Percentiles rank a stretch among this genome's conserved stretches.
phyloP scores from a whole-genome alignment of 92 coral and sea anemone genomes.

The Epizoanthus scotinus region DNA sequence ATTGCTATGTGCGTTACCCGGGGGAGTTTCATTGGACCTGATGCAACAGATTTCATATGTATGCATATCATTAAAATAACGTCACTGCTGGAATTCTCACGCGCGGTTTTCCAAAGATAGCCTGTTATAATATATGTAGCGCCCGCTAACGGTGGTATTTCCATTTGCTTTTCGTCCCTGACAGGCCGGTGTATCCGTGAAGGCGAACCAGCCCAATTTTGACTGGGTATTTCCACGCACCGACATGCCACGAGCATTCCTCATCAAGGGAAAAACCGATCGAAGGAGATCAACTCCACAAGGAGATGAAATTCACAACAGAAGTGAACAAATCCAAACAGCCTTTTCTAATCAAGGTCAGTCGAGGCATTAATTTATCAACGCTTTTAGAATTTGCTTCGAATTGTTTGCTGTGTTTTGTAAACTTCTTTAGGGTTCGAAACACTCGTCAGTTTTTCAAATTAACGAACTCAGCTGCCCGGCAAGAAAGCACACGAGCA shows the following conservation, averaged over 20 bases:
- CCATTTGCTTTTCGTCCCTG: slow-evolving; percentile 19
- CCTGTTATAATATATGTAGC: slow-evolving; percentile 28
- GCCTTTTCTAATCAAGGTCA: slow-evolving; percentile 37
- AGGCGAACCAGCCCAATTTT: slow-evolving; percentile 32
- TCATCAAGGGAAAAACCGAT: slow-evolving; percentile 74
- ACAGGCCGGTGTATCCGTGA: slow-evolving; percentile 37
- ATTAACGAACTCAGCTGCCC: background rate
- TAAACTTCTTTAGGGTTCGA: background rate
- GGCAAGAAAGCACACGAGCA: background rate
- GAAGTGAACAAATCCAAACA: slow-evolving; percentile 43
- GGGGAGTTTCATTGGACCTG: slow-evolving; percentile 43
- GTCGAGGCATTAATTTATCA: slow-evolving; percentile 14
- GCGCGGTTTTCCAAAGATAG: slow-evolving; percentile 28
- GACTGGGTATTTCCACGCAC: slow-evolving; percentile 43
- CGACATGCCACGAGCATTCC: slow-evolving; percentile 86
- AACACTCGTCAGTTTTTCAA: background rate
- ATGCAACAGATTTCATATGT: slow-evolving; percentile 30
- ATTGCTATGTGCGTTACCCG: background rate
- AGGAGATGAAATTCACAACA: slow-evolving; percentile 41
- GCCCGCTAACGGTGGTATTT: slow-evolving; percentile 48
- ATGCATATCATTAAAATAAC: slow-evolving; percentile 35
- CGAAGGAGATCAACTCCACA: slow-evolving; percentile 47
- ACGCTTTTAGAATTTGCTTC: slow-evolving; percentile 21
- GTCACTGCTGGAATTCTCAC: slow-evolving; percentile 48
- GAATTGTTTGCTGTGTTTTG: slow-evolving; percentile 33